phyloP scores from a whole-genome alignment of 2,797 vertebrate species.

The Pelodytes ibericus region DNA sequence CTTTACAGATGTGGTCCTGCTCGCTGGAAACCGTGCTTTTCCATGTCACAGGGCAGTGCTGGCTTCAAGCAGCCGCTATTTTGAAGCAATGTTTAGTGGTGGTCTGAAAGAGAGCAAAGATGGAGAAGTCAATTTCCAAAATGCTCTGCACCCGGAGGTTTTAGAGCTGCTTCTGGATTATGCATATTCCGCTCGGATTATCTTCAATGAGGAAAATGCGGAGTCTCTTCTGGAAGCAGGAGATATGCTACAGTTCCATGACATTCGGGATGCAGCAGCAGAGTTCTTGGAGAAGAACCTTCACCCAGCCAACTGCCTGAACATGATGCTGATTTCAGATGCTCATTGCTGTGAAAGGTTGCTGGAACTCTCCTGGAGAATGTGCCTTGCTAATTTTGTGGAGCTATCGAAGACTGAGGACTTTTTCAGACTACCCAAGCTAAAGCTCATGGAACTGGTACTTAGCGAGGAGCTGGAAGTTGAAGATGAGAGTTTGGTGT shows the following conservation, averaged over 20 bases:
- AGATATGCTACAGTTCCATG: constrained; percentile 87
- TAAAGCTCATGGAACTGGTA: constrained; percentile 81
- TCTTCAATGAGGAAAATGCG: constrained; percentile 86
- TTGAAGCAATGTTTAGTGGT: constrained; percentile 84
- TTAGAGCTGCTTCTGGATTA: constrained; percentile 84
- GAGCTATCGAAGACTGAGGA: constrained; percentile 79
- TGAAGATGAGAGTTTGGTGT: constrained; percentile 83
- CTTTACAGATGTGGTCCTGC: constrained; percentile 81
- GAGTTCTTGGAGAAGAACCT: constrained; percentile 87
- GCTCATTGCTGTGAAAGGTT: constrained; percentile 82
- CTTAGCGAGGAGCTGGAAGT: constrained; percentile 85
- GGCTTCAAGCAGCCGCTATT: constrained; percentile 84
- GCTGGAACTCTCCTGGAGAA: constrained; percentile 82
- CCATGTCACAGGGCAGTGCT: constrained; percentile 83
- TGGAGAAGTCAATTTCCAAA: constrained; percentile 80
- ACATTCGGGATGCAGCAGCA: constrained; percentile 80
- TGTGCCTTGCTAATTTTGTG: constrained; percentile 82
- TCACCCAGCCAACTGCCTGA: constrained; percentile 82
- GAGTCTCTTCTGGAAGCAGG: constrained; percentile 84
- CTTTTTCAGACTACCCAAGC: constrained; percentile 78
- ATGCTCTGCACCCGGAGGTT: constrained; percentile 83
- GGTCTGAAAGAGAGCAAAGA: constrained; percentile 81
- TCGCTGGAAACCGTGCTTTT: constrained; percentile 76
- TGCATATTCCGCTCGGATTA: constrained; percentile 79
- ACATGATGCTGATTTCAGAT: constrained; percentile 86